Base-by-base conservation (phyloP, 2,113 vertebrate genomes). In the Ramphastos sulfuratus region DNA sequence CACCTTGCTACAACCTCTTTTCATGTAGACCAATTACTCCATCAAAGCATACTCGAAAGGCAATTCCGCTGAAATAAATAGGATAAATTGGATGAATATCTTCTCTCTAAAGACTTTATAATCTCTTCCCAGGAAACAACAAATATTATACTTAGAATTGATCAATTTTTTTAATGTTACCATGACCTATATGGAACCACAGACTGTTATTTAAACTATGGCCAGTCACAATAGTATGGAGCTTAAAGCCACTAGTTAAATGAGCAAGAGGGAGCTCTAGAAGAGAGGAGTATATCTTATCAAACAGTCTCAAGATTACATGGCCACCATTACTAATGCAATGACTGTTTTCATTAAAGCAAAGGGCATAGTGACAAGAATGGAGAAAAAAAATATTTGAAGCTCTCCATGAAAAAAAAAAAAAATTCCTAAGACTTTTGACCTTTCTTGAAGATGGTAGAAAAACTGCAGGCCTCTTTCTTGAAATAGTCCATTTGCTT, bases 111-210 rank as follows among this genome's bases (percentile, higher is more conserved):
- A 63, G 70, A 67, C 56, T 86, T 93, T 44, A 54, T 70, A 1
- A 0, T 61, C 33, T 89, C 42, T 90, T 93, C 52, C 37, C 37
- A 80, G 71, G 81, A 94, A 91, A 73, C 25, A 95, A 88, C 65
- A 89, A 66, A 73, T 89, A 86, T 94, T 94, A 90, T 76, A 70
- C 78, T 85, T 87, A 50, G 67, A 92, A 90, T 7, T 80, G 70
- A 87, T 75, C n/a, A 73, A 12, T 35, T 50, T 84, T 89, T 94
- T 89, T 82, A 93, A 73, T 63, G 52, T 84, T 71, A 90, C 5
- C 59, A 70, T 85, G 78, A 91, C 72, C 56, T 87, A 21, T 87
- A 56, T 82, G 71, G 64, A 90, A 87, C 58, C 15, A 89, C 44
- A 55, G 4, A 20, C 35, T 65, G 27, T 44, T 93, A 59, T 73